Percentiles rank a stretch among this genome's conserved stretches.
These are phyloP conservation scores for Scomber japonicus DNA, from an alignment of 2,113 vertebrate species.

Conservation along the genomic window DNA sequence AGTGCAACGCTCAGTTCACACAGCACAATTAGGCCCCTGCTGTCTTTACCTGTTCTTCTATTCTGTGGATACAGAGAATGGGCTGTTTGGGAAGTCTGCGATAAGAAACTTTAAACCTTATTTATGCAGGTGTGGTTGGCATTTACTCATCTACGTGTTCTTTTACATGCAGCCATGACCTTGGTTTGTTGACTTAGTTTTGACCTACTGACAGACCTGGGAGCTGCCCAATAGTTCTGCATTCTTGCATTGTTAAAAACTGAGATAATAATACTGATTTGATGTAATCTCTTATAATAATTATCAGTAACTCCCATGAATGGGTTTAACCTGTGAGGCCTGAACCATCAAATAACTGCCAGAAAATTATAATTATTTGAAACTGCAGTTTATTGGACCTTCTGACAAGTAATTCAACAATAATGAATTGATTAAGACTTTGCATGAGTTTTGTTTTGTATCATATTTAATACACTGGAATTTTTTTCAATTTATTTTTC, in stretches of 20 bases:
- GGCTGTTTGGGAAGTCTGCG: background rate
- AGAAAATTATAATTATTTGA: too few relatives aligned
- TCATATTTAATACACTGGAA: too few relatives aligned
- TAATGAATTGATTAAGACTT: too few relatives aligned
- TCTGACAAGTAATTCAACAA: too few relatives aligned
- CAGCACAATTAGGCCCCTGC: background rate
- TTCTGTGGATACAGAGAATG: background rate
- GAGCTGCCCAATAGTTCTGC: slow-evolving; percentile 2
- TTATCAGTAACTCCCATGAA: too few relatives aligned
- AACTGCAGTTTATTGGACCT: too few relatives aligned
- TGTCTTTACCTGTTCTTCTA: background rate
- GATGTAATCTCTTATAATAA: too few relatives aligned
- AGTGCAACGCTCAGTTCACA: background rate
- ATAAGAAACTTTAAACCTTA: background rate
- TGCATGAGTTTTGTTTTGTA: too few relatives aligned
- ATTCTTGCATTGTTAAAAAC: background rate
- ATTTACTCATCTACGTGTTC: slow-evolving; percentile 19
- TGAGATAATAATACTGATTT: background rate
- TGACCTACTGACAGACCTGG: slow-evolving; percentile 28
- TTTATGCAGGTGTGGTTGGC: slow-evolving; percentile 29
- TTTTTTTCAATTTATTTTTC: too few relatives aligned
- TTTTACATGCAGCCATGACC: slow-evolving; percentile 26
- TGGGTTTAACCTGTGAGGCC: too few relatives aligned
- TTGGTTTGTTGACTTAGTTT: slow-evolving; percentile 4
- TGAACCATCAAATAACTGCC: too few relatives aligned